Evolutionary conservation across 2,888 invertebrate genomes (phyloP).

Genomic region (Platerodrilus igneus): DNA sequence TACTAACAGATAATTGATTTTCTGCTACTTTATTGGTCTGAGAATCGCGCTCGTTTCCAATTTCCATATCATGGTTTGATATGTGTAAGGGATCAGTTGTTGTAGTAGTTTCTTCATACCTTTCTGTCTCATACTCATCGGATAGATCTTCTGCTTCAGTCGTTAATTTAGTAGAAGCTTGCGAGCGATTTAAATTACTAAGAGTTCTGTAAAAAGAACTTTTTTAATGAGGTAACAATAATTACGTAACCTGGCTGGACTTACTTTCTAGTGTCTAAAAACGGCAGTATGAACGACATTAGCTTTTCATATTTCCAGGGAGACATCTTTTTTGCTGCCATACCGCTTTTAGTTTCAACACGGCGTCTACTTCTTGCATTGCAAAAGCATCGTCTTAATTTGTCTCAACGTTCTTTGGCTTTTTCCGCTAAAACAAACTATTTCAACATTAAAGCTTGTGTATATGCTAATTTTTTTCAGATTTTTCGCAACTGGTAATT

Average conservation of each 20-base stretch:
- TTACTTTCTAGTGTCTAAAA: too few relatives aligned
- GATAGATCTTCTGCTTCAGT: slow-evolving; percentile 1
- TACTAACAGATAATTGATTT: too few relatives aligned
- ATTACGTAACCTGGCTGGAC: slow-evolving; percentile 1
- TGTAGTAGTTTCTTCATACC: too few relatives aligned
- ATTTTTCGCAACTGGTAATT: too few relatives aligned
- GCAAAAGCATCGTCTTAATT: slow-evolving; percentile 10
- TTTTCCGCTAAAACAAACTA: slow-evolving; percentile 26
- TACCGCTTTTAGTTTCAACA: slow-evolving; percentile 7
- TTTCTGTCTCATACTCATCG: too few relatives aligned
- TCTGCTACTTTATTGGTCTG: too few relatives aligned
- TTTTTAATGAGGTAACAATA: not conserved
- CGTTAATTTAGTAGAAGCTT: slow-evolving; percentile 1
- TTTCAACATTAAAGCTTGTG: slow-evolving; percentile 25
- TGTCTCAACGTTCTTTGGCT: slow-evolving; percentile 13
- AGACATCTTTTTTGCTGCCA: slow-evolving; percentile 2
- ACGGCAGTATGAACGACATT: slow-evolving; percentile 14
- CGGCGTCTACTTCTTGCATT: slow-evolving; percentile 9
- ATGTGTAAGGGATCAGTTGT: too few relatives aligned
- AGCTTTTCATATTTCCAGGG: slow-evolving; percentile 15
- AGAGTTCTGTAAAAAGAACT: not conserved
- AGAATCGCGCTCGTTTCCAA: too few relatives aligned
- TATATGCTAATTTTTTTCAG: too few relatives aligned
- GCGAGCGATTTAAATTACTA: not conserved
- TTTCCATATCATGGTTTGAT: too few relatives aligned